These are phyloP conservation scores for Pseudorectes ferrugineus DNA, from an alignment of 2,113 vertebrate genomes.

Conservation along the genomic window DNA sequence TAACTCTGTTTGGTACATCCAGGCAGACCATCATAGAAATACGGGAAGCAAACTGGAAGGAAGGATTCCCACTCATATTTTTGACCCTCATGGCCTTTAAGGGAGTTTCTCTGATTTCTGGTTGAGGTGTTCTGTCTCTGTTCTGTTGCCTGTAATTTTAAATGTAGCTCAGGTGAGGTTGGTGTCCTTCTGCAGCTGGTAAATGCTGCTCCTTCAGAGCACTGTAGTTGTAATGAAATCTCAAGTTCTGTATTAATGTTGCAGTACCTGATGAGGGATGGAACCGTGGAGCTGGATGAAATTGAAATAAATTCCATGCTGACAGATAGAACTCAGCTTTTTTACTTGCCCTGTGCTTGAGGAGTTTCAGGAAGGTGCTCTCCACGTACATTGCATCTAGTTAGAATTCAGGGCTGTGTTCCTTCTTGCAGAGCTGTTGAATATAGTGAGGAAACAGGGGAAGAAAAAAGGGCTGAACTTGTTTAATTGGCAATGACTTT, in stretches of 20 bases:
- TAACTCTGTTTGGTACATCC: neutral
- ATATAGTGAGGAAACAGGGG: neutral
- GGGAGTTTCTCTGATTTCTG: neutral
- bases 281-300: neutral
- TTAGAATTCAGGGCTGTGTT: neutral
- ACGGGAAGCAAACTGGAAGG: neutral
- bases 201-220: neutral
- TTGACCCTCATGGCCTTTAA: neutral
- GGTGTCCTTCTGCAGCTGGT: neutral
- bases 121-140: neutral
- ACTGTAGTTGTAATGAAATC: neutral
- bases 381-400: neutral
- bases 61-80: neutral
- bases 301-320: neutral
- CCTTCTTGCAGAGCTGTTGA: neutral
- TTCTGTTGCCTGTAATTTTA: neutral
- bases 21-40: neutral
- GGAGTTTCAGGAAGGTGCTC: neutral
- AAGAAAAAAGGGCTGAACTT: neutral
- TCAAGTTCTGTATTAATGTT: neutral
- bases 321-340: neutral
- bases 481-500: neutral
- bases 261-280: fast-evolving
- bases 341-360: neutral
- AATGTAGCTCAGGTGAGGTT: neutral